phyloP scores from a whole-genome alignment of 2,113 vertebrate species.

The Brachypteracias leptosomus region DNA sequence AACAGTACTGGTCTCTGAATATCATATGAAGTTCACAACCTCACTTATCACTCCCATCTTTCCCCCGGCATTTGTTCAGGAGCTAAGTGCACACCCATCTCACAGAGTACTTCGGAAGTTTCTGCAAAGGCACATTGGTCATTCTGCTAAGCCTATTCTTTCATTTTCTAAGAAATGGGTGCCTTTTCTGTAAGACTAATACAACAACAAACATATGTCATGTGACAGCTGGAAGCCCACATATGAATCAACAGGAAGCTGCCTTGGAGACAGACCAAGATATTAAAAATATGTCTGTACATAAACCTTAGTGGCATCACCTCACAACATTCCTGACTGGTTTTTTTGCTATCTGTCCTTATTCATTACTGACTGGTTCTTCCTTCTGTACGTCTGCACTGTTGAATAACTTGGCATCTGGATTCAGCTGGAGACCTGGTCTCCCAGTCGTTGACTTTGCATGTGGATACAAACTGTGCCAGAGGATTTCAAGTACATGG shows the following conservation, averaged over 20 bases:
- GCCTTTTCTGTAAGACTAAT: background rate
- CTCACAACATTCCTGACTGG: background rate
- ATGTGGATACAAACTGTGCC: background rate
- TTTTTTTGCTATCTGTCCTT: background rate
- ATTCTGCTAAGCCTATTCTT: background rate
- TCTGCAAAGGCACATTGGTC: background rate
- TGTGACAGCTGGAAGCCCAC: background rate
- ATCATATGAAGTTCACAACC: background rate
- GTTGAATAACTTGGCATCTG: background rate
- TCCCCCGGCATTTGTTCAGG: background rate
- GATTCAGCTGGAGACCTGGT: background rate
- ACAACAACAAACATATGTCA: background rate
- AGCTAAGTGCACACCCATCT: fast-evolving
- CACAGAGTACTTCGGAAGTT: background rate
- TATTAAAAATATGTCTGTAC: background rate
- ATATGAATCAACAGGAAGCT: background rate
- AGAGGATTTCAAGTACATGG: background rate
- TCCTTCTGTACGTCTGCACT: background rate
- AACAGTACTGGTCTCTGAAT: background rate
- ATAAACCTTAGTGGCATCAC: background rate
- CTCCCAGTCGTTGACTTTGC: background rate
- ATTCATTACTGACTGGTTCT: background rate
- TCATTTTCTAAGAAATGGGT: background rate
- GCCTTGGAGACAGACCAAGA: background rate
- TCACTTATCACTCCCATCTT: background rate